Percentiles rank a stretch among this genome's conserved stretches.
phyloP scores from a whole-genome alignment of 2,888 invertebrate species.

The Trichogramma evanescens region DNA sequence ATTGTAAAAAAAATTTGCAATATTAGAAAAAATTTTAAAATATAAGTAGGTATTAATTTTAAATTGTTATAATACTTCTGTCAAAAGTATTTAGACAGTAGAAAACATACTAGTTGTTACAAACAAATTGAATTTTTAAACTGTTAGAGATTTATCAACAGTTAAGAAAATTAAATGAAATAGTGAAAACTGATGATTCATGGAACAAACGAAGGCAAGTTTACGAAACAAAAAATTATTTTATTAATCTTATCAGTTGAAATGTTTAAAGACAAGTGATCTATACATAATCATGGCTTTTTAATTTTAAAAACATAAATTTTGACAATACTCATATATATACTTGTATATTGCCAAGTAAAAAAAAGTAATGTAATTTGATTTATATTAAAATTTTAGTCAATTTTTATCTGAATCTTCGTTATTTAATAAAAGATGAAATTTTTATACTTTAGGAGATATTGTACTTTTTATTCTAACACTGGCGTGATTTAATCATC shows the following conservation, averaged over 20 bases:
- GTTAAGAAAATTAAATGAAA: no score
- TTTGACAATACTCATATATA: not conserved
- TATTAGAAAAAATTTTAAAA: constrained; percentile 5
- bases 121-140: no score
- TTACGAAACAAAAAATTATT: not conserved
- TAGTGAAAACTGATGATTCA: not conserved
- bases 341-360: no score
- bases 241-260: constrained; percentile 3
- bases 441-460: no score
- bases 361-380: not conserved
- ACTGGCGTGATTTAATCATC: constrained; percentile 5
- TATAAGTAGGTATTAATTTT: constrained; percentile 3
- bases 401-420: no score
- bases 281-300: constrained; percentile 1
- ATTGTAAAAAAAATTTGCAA: not conserved
- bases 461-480: not conserved
- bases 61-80: constrained; percentile 13
- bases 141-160: no score
- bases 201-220: not conserved
- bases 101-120: no score
- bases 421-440: not conserved
- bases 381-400: not conserved
- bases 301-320: constrained; percentile 6
- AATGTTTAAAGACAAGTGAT: constrained; percentile 4
- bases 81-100: constrained; percentile 12